Evolutionary conservation across 2,113 vertebrate genomes (phyloP).

Genomic region (Corythornis cristatus): DNA sequence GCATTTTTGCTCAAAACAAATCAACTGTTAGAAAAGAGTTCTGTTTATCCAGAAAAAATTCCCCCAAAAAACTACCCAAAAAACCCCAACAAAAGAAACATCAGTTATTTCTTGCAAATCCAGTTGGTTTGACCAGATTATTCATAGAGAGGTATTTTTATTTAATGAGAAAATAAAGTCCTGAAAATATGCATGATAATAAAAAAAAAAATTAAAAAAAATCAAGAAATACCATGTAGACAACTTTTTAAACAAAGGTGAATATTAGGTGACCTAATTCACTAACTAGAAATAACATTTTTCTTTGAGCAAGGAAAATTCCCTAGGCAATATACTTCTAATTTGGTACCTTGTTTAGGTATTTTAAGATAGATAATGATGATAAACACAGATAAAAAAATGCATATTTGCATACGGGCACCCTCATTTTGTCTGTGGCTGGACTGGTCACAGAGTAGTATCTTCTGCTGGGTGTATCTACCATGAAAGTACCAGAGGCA

Average conservation of each 20-base stretch:
- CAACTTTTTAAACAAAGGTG: background rate
- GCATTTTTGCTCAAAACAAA: background rate
- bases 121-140: background rate
- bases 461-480: background rate
- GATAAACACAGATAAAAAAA: background rate
- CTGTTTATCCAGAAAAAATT: background rate
- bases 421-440: background rate
- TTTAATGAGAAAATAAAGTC: background rate
- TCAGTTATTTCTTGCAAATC: background rate
- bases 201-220: background rate
- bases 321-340: background rate
- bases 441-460: background rate
- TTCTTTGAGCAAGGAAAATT: background rate
- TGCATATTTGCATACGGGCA: accelerated
- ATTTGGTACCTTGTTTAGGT: background rate
- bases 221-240: background rate
- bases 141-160: background rate
- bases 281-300: background rate
- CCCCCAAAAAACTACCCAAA: background rate
- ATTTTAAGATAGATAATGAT: background rate
- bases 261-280: background rate
- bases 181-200: background rate
- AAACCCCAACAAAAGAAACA: background rate
- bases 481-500: background rate
- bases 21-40: background rate